Evolutionary conservation across 2,797 vertebrate species (phyloP).

Genomic region (Amniataba percoides): DNA sequence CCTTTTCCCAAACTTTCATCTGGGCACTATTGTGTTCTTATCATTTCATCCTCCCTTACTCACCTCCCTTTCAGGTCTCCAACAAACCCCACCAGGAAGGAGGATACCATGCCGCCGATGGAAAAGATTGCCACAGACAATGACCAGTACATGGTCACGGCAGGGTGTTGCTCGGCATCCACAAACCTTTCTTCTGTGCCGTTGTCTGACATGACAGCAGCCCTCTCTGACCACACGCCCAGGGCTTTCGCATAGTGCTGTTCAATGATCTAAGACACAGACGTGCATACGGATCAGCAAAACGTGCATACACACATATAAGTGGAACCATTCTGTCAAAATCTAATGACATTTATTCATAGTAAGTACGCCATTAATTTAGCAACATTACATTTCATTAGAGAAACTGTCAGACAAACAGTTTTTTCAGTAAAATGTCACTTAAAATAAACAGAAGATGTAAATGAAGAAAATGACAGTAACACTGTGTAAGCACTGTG

Average conservation of each 20-base stretch:
- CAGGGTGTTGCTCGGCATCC: constrained; percentile 12
- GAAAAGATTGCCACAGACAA: constrained; percentile 94
- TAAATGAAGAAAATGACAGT: no score
- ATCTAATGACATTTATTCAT: not conserved
- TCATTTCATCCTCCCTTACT: constrained; percentile 22
- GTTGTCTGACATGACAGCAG: constrained; percentile 42
- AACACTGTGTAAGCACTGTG: no score
- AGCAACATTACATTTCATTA: not conserved
- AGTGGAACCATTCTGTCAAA: not conserved
- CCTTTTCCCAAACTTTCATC: not conserved
- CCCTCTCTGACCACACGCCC: constrained; percentile 72
- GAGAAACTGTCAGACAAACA: not conserved
- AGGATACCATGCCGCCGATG: constrained; percentile 93
- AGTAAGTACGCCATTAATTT: not conserved
- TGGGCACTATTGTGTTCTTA: not conserved
- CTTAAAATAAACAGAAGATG: no score
- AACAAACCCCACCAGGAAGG: constrained; percentile 94
- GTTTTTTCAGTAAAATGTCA: no score
- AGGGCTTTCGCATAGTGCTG: constrained; percentile 87
- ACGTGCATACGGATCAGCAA: not conserved
- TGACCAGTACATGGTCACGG: constrained; percentile 92
- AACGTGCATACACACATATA: not conserved
- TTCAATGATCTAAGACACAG: constrained; percentile 88
- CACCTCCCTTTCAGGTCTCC: constrained; percentile 92
- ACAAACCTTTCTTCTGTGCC: constrained; percentile 25